These are phyloP conservation scores for Linurgus olivaceus DNA, from an alignment of 2,797 vertebrate genomes.

Conservation along the genomic window DNA sequence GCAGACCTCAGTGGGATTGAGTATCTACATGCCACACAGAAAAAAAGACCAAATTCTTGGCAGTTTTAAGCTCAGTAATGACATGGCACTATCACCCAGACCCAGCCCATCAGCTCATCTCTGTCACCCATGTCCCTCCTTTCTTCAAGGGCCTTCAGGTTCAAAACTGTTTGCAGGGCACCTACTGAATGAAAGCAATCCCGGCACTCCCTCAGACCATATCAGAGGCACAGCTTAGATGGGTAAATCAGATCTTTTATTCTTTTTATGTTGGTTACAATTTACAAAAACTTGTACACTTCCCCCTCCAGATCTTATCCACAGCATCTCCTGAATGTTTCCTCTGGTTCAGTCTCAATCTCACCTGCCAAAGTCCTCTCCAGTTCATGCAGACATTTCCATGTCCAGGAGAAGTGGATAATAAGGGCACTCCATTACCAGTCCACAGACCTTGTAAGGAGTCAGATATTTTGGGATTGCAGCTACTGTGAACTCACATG, in stretches of 20 bases:
- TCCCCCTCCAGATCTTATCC: neutral
- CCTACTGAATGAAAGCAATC: neutral
- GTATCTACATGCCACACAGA: neutral
- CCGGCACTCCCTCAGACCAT: neutral
- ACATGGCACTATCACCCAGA: neutral
- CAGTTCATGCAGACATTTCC: neutral
- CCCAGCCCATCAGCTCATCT: neutral
- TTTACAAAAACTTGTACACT: neutral
- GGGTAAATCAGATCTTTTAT: neutral
- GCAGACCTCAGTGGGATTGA: neutral
- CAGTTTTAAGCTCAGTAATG: neutral
- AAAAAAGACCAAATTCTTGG: neutral
- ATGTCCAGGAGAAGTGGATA: neutral
- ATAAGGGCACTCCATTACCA: neutral
- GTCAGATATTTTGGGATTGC: neutral
- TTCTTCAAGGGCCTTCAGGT: neutral
- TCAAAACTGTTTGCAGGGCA: neutral
- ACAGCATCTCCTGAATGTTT: neutral
- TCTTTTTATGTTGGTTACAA: neutral
- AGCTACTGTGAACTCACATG: neutral
- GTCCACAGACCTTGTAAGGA: neutral
- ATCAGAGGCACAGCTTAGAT: neutral
- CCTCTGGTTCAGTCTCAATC: neutral
- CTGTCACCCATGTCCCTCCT: fast-evolving
- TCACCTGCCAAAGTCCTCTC: neutral